Base-by-base conservation (phyloP, 2,113 vertebrate genomes). In the Cygnus buccinator region DNA sequence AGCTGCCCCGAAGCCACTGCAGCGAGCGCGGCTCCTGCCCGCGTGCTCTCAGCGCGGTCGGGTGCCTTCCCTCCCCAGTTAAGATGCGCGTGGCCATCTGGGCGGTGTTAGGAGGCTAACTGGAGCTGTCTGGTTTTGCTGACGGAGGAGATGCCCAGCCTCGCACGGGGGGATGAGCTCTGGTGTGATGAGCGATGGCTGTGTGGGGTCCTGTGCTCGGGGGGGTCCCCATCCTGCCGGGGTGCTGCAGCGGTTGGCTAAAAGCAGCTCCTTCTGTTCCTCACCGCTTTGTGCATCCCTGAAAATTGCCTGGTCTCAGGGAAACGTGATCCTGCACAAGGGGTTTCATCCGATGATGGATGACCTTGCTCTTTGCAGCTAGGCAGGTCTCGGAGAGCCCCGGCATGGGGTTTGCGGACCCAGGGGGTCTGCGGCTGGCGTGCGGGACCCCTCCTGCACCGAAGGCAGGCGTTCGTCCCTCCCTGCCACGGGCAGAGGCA, bases 71-170 rank as follows among this genome's bases (percentile, higher is more conserved):
- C 54, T 59, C 0, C 0, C 48, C 52, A 89, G 94, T 81, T 55
- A 52, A 92, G 93, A 77, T 52, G 94, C 39, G 93, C 22, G 84
- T 16, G 57, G 90, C 48, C 13, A 46, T 43, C 17, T 6, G 39
- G 54, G 68, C n/a, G 1, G 35, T 39, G 65, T 62, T 48, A 13
- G 70, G 33, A 94, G 67, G 83, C 94, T 95, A 92, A 88, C 85
- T 67, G 87, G 88, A 83, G 82, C 52, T 57, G 70, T 85, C 63
- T n/a, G 91, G 39, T 89, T 96, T 73, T 94, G 92, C 85, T 96
- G 93, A 86, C 61, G 55, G 73, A 77, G 82, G 87, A 86, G 65
- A 19, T 43, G 67, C 41, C 82, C 37, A 0, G 35, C 72, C 54
- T 61, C 10, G 2, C 57, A 43, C 46, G 58, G 59, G 84, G n/a